Base-by-base conservation (phyloP, 2,797 vertebrate species). In the Acrocephalus scirpaceus region DNA sequence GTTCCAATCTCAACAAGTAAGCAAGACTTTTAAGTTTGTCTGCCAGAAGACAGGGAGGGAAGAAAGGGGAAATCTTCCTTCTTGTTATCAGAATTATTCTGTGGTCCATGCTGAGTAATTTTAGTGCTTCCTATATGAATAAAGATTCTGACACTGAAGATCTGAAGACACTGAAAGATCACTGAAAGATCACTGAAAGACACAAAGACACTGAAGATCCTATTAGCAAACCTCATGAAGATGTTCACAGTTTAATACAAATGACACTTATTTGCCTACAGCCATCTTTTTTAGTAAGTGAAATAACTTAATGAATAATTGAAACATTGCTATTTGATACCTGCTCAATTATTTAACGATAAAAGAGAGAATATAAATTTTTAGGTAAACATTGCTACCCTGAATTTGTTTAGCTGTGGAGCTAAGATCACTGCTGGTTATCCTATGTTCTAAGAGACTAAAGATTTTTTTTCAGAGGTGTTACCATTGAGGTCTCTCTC, bases 261-360 rank as follows among this genome's bases (percentile, higher is more conserved):
- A 93, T 94, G 77, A 92, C 88, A 94, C 38, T 96, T 96, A 94
- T 90, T 97, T 97, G 96, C 97, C 96, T 95, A 95, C 69, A 96
- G 93, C 82, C 73, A 96, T 97, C 89, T 97, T 96, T 96, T 94
- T 79, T 64, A 83, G 82, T 95, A 96, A 98, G 89, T 97, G 91
- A 97, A 97, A 96, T 84, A 97, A 95, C 86, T 77, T 57, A 64
- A 97, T 97, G 95, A 97, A 98, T 97, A 97, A 97, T 98, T 97
- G 86, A 98, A 97, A 94, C 40, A 91, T 94, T 95, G 91, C 73
- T 97, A 94, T 96, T 97, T 97, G 94, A 97, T 97, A 96, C 86
- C 90, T 96, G 86, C 93, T 97, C 96, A 97, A 97, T 97, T 97
- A 97, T 98, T 97, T 89, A 97, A 77, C 20, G 57, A 79, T 83